These are phyloP conservation scores for Heliconius erato DNA, from an alignment of 2,888 invertebrate genomes.

Conservation along the genomic window DNA sequence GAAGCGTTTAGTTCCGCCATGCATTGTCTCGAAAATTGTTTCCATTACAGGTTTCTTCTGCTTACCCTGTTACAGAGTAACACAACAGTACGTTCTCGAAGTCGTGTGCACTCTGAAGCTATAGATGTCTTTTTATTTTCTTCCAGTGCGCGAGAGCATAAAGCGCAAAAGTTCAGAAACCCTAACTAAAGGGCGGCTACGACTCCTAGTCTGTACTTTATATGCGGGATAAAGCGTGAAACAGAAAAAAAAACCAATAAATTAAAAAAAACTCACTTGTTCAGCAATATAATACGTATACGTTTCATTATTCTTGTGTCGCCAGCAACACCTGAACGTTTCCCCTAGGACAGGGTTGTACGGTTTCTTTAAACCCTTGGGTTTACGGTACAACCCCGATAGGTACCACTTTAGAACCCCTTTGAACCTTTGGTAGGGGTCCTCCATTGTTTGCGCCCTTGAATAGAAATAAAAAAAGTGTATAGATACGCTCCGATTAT, in stretches of 20 bases:
- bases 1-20: too few species aligned
- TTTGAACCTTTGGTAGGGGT: constrained; percentile 96
- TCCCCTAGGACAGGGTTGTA: constrained; percentile 98
- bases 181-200: not conserved
- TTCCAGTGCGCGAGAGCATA: not conserved
- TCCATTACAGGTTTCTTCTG: too few species aligned
- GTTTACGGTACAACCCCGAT: constrained; percentile 96
- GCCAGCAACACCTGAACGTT: constrained; percentile 96
- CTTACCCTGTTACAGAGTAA: too few species aligned
- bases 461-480: constrained; percentile 49
- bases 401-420: constrained; percentile 95
- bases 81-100: too few species aligned
- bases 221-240: not conserved
- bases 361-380: constrained; percentile 97
- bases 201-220: not conserved
- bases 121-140: not conserved
- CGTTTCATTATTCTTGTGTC: constrained; percentile 90
- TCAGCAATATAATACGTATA: constrained; percentile 97
- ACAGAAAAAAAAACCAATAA: too few species aligned
- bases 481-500: too few species aligned
- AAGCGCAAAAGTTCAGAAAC: not conserved
- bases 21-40: too few species aligned
- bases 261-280: constrained; percentile 87
- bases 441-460: constrained; percentile 93
- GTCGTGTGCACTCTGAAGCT: not conserved